Evolutionary conservation across 2,888 invertebrate species (phyloP).

Genomic region (Cepaea hortensis): DNA sequence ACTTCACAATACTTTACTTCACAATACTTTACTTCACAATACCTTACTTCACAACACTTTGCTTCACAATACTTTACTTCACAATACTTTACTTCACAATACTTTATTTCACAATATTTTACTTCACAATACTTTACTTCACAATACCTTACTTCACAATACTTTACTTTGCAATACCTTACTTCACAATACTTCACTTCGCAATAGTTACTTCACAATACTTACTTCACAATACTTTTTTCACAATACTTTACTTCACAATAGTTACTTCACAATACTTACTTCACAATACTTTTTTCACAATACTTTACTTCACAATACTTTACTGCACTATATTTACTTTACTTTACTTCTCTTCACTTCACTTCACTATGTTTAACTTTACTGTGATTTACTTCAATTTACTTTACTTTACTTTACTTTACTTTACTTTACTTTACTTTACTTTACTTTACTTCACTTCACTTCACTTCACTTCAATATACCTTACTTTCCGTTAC

Average conservation of each 20-base stretch:
- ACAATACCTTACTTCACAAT: not conserved
- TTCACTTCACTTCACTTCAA: not conserved
- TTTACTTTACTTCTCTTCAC: slow-evolving; percentile 3
- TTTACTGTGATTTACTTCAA: not conserved
- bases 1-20: not conserved
- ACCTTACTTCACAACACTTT: not conserved
- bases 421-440: not conserved
- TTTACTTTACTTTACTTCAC: not conserved
- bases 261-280: not conserved
- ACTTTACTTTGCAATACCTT: not conserved
- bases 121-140: slow-evolving; percentile 3
- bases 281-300: not conserved
- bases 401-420: not conserved
- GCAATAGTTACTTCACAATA: not conserved
- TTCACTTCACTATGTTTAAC: not conserved
- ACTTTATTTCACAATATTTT: not conserved
- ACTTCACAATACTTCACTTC: not conserved
- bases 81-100: too few species aligned
- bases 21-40: not conserved
- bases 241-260: not conserved
- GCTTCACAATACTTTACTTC: too few species aligned
- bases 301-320: not conserved
- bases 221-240: not conserved
- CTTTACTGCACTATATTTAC: not conserved
- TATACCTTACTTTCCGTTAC: not conserved